Conservation (phyloP, 2,113 vertebrate species). For the Corythoichthys haematopterus region DNA sequence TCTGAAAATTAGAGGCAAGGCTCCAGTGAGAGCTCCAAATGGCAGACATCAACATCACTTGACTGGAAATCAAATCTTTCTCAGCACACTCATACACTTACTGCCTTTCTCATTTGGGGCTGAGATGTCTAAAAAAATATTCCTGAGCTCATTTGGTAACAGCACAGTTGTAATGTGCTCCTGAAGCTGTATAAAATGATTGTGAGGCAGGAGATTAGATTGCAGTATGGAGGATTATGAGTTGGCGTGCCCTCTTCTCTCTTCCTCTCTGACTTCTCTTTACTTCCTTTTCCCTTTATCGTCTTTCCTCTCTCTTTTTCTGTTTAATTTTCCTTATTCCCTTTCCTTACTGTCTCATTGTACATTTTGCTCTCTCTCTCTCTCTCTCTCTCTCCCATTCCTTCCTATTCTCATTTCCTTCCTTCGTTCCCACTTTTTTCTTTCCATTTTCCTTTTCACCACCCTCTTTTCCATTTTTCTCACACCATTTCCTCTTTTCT, state of each 20-base stretch:
- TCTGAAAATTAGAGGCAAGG: background rate
- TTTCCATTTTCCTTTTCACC: background rate
- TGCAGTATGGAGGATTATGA: slow-evolving; percentile 18
- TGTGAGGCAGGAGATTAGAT: slow-evolving; percentile 27
- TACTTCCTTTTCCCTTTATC: background rate
- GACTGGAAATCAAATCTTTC: slow-evolving; percentile 39
- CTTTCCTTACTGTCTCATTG: background rate
- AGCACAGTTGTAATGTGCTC: slow-evolving; percentile 4
- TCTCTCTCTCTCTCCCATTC: background rate
- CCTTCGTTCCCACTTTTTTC: background rate
- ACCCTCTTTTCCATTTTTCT: background rate
- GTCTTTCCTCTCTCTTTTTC: background rate
- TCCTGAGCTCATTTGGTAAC: slow-evolving; percentile 22
- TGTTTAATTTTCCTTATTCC: background rate
- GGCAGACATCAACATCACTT: slow-evolving; percentile 9
- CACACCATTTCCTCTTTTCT: background rate
- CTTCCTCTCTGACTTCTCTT: background rate
- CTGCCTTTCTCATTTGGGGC: slow-evolving; percentile 22
- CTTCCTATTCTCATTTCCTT: background rate
- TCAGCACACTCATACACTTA: slow-evolving; percentile 40
- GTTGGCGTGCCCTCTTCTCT: background rate
- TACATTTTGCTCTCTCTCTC: background rate
- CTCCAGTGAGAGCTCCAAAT: background rate
- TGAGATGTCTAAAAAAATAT: slow-evolving; percentile 27
- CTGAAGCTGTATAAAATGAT: slow-evolving; percentile 12